phyloP scores from a whole-genome alignment of 2,888 invertebrate genomes.

The Ceriagrion tenellum region DNA sequence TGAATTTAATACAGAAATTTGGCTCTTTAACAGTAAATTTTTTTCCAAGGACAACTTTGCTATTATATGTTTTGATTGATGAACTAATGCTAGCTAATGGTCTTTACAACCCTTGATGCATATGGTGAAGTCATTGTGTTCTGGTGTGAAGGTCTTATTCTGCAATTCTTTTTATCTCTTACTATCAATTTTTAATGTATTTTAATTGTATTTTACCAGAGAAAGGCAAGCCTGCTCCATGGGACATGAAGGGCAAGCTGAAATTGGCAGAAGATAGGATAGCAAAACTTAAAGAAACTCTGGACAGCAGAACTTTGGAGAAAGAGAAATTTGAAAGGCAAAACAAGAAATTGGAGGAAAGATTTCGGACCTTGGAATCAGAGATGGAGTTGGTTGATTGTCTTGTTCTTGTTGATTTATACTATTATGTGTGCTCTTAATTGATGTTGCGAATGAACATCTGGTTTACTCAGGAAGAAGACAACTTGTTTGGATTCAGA shows the following conservation, averaged over 20 bases:
- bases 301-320: not conserved
- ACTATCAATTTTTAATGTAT: not conserved
- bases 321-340: not conserved
- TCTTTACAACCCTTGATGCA: no score
- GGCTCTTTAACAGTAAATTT: no score
- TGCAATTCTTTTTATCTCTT: not conserved
- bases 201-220: not conserved
- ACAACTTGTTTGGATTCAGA: not conserved
- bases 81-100: no score
- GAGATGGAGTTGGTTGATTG: no score
- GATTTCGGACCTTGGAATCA: not conserved
- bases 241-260: conserved; percentile 10
- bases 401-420: no score
- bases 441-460: not conserved
- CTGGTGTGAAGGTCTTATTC: no score
- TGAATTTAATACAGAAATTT: no score
- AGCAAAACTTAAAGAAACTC: not conserved
- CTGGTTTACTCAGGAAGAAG: not conserved
- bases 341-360: not conserved
- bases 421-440: no score
- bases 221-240: conserved; percentile 1
- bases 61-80: no score
- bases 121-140: no score
- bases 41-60: no score
- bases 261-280: not conserved